Conservation (phyloP, 1,140 invertebrate genomes). For the Zaprionus capensis region DNA sequence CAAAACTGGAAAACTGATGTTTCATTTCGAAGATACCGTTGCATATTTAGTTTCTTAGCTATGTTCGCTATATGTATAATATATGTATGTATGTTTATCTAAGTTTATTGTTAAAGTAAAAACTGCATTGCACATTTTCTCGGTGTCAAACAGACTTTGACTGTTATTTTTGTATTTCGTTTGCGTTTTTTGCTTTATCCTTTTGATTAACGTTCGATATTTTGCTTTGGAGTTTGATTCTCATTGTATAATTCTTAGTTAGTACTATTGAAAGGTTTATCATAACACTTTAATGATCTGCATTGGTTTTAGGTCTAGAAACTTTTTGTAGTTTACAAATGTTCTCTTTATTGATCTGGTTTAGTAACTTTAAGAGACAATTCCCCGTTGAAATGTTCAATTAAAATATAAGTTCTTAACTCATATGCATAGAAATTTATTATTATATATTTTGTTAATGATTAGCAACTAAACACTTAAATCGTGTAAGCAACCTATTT, state of each 20-base stretch:
- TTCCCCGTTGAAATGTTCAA: constrained; percentile 47
- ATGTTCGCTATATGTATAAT: constrained; percentile 19
- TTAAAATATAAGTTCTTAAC: constrained; percentile 26
- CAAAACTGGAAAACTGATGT: constrained; percentile 68
- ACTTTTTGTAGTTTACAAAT: constrained; percentile 22
- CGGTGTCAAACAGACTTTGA: constrained; percentile 27
- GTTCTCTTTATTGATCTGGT: constrained; percentile 39
- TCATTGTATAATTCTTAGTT: constrained; percentile 24
- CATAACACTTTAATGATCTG: constrained; percentile 43
- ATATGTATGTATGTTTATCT: constrained; percentile 40
- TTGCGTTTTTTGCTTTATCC: constrained; percentile 40
- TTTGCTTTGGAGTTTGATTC: constrained; percentile 73
- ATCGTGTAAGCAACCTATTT: constrained; percentile 57
- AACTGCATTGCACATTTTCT: constrained; percentile 77
- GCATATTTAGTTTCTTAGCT: constrained; percentile 39
- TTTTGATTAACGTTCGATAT: constrained; percentile 66
- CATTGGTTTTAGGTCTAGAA: constrained; percentile 37
- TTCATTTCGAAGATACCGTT: constrained; percentile 51
- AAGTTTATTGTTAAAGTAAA: constrained; percentile 71
- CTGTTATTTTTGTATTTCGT: constrained; percentile 22
- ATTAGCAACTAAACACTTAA: constrained; percentile 18
- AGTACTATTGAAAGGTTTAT: constrained; percentile 18
- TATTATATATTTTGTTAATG: constrained; percentile 7
- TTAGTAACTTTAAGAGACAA: constrained; percentile 78
- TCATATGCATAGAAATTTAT: constrained; percentile 3